Conservation (phyloP, 2,888 invertebrate genomes). For the Melinopterus prodromus region DNA sequence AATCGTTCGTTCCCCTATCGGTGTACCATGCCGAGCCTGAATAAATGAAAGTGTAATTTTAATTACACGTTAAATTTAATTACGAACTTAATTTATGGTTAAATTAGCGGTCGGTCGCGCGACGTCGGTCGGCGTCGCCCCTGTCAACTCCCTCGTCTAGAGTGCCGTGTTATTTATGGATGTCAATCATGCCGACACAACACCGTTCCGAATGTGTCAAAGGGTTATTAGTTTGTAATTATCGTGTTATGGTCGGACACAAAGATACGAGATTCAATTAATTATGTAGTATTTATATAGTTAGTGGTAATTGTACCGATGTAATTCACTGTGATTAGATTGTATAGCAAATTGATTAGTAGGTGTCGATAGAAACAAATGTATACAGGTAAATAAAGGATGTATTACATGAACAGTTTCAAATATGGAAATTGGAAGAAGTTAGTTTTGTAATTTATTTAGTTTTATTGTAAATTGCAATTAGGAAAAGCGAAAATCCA, state of each 20-base stretch:
- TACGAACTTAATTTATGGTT: slow-evolving; percentile 23
- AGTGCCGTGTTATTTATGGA: not conserved
- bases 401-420: too few species aligned
- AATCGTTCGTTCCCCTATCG: slow-evolving; percentile 12
- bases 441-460: too few species aligned
- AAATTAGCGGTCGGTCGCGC: not conserved
- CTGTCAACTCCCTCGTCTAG: slow-evolving; percentile 12
- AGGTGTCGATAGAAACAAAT: too few species aligned
- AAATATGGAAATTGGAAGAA: too few species aligned
- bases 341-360: too few species aligned
- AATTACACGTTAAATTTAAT: slow-evolving; percentile 24
- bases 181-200: slow-evolving; percentile 16
- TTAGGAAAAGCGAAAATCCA: too few species aligned
- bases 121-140: slow-evolving; percentile 12
- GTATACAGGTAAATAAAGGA: too few species aligned
- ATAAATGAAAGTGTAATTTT: slow-evolving; percentile 27
- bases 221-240: slow-evolving; percentile 21
- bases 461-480: too few species aligned
- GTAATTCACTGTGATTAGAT: too few species aligned
- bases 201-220: slow-evolving; percentile 13
- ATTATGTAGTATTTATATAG: too few species aligned
- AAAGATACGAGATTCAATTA: too few species aligned
- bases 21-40: slow-evolving; percentile 8
- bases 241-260: not conserved
- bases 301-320: too few species aligned